Percentiles rank a stretch among this genome's conserved stretches.
Conservation (phyloP, 2,797 vertebrate genomes). For the Craterocephalus amniculus region DNA sequence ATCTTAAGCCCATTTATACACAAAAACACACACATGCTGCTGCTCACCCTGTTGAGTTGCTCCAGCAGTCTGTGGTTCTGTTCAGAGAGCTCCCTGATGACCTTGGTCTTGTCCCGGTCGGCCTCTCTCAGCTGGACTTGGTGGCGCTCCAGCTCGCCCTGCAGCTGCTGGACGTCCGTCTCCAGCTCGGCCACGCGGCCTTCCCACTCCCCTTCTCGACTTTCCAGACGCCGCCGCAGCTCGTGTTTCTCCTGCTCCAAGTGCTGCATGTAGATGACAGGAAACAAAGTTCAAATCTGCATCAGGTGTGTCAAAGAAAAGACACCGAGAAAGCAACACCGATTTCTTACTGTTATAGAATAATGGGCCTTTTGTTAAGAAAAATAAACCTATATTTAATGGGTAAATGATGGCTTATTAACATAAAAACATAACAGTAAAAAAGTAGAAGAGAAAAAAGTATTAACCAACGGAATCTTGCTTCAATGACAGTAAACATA, state of each 20-base stretch:
- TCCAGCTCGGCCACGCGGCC: constrained; percentile 95
- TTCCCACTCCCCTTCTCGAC: constrained; percentile 97
- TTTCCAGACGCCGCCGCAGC: constrained; percentile 91
- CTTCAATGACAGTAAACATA: not conserved
- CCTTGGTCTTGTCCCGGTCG: constrained; percentile 90
- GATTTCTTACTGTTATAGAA: not conserved
- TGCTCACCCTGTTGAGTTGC: constrained; percentile 95
- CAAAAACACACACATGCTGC: constrained; percentile 3
- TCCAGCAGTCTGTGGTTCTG: constrained; percentile 98
- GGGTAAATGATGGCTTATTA: not conserved
- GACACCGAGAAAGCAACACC: not conserved
- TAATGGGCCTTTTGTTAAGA: not conserved
- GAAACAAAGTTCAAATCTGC: not conserved
- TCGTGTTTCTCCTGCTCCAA: constrained; percentile 98
- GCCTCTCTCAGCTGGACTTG: constrained; percentile 92
- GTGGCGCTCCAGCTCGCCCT: constrained; percentile 93
- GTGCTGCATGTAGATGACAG: constrained; percentile 81
- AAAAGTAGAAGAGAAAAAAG: not conserved
- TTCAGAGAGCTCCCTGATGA: constrained; percentile 93
- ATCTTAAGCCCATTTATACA: constrained; percentile 22
- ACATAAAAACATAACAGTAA: not conserved
- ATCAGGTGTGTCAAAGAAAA: not conserved
- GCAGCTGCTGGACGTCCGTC: constrained; percentile 93
- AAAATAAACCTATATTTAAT: no score
- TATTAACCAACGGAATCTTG: constrained; percentile 3